Base-by-base conservation (phyloP, 2,797 vertebrate species). In the Clarias laeviceps region DNA sequence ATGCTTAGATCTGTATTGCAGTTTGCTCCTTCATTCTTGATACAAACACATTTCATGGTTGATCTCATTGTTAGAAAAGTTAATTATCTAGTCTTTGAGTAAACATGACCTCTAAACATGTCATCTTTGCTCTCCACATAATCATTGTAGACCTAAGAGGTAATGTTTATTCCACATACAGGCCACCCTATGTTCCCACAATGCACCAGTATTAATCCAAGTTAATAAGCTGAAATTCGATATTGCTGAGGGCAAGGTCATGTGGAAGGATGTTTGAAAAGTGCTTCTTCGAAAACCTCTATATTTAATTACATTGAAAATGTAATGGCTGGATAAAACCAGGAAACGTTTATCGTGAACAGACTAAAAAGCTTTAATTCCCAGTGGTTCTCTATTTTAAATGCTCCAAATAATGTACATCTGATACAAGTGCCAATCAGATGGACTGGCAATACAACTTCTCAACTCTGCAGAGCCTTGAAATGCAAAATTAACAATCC, bases 101-200 rank as follows among this genome's bases (percentile, higher is more conserved):
- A 70, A 54, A 73, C 57, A 72, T 79, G 79, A 89, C 87, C 84
- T 78, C 54, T 0, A n/a, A n/a, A n/a, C n/a, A n/a, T n/a, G 74
- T 85, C 20, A 56, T 54, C 56, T 61, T 62, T 64, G 18, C 7
- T 61, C 3, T 70, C n/a, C 14, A 12, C 18, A 59, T 80, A 80
- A 78, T 66, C 69, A 73, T 56, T 73, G 69, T 40, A 37, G 34
- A 50, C 27, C n/a, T 57, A 18, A 14, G 18, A 69, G 37, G 62
- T 78, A 8, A 77, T 77, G 22, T 87, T 87, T 79, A 79, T 29
- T 32, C 27, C 34, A 45, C 20, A n/a, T 18, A 62, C 77, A 62
- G 56, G 32, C 29, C 27, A 77, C 3, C n/a, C 0, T 15, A 57
- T 22, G 50, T 9, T 12, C 45, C 27, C 61, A 54, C 59, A 7